These are phyloP conservation scores for Actinia tenebrosa DNA, from an alignment of 64 coral and sea anemone genomes.

Conservation along the genomic window DNA sequence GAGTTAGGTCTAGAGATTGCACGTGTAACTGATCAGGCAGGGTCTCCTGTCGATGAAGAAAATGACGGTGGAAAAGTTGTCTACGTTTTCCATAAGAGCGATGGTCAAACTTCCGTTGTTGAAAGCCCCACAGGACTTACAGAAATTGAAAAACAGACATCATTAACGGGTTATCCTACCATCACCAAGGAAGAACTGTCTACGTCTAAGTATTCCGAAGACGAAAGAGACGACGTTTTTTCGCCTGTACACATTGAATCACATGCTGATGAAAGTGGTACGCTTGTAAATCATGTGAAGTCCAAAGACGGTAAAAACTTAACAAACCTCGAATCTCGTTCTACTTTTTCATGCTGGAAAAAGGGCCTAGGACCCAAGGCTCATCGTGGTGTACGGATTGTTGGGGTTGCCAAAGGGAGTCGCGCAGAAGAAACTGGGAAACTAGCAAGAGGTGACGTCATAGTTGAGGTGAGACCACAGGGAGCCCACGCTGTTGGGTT, in stretches of 20 bases:
- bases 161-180: no score
- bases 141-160: neutral
- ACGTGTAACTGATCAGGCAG: slow-evolving; percentile 53
- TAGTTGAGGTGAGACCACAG: slow-evolving; percentile 63
- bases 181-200: neutral
- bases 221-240: neutral
- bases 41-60: slow-evolving; percentile 9
- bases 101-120: slow-evolving; percentile 57
- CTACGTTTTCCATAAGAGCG: slow-evolving; percentile 62
- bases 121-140: neutral
- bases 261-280: neutral
- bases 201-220: neutral
- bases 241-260: neutral
- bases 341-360: slow-evolving; percentile 60
- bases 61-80: slow-evolving; percentile 49
- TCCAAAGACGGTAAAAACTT: neutral
- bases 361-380: slow-evolving; percentile 37
- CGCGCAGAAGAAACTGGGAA: slow-evolving; percentile 29
- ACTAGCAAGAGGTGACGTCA: slow-evolving; percentile 61
- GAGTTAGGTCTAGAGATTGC: slow-evolving; percentile 69
- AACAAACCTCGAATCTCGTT: slow-evolving; percentile 16
- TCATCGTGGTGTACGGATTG: slow-evolving; percentile 72
- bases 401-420: slow-evolving; percentile 66
- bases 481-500: no score
- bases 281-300: neutral